Evolutionary conservation across 2,113 vertebrate species (phyloP), one percentile per base, ranked within the genome.

Genomic region (Megalops atlanticus): DNA sequence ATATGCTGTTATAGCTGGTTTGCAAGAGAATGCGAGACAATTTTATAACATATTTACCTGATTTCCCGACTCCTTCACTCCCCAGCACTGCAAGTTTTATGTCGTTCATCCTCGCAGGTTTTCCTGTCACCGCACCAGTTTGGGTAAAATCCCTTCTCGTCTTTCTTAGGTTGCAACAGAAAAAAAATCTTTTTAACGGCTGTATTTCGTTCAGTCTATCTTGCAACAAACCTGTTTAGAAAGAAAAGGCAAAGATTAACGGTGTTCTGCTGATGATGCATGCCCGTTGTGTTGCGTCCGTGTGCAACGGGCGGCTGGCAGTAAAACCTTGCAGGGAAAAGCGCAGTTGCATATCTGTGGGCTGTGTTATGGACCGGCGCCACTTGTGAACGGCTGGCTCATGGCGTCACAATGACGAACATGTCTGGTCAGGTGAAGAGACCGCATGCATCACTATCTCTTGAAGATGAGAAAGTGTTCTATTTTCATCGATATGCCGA

Each of bases 81-180:
- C 96, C 96, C 84, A 97, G 82, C 69, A 97, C 91, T 0, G 94
- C 92, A 24, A 97, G 76, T 88, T 96, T 96, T 40, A 96, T 89
- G 4, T 94, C 92, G 35, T 89, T 87, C 96, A 96, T 96, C 0
- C 64, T 83, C 5, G 33, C 70, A 68, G 18, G 10, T 11, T 5
- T 69, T 36, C 18, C 31, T n/a, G 4, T 52, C 58, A 58, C 43
- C 33, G 24, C 35, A 14, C 41, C 27, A 70, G 49, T 24, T 79
- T 52, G 31, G 33, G 3, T 35, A 15, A n/a, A 58, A 14, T 18
- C 49, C 38, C 27, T 77, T 41, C 72, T 24, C 64, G n/a, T n/a
- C n/a, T n/a, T 76, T 54, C 12, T 68, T 45, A 58, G 0, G 4
- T 58, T 58, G 24, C 4, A 21, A 18, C 18, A 21, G n/a, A 45